Conservation (phyloP, 2,797 vertebrate species). For the Echeneis naucrates region DNA sequence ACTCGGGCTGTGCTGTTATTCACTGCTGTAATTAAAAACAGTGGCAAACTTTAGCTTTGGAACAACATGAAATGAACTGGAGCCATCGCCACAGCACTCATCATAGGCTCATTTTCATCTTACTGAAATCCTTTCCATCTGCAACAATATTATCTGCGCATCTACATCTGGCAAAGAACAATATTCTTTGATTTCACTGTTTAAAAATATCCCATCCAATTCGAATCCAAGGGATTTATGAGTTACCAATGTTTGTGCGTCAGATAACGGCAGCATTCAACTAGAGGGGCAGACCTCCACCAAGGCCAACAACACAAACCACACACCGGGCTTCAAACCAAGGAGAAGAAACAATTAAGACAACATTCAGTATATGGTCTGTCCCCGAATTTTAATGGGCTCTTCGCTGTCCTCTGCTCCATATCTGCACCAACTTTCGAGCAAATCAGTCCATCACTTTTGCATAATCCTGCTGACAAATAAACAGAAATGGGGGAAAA, state of each 20-base stretch:
- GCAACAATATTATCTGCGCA: constrained; percentile 1
- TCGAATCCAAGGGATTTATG: not conserved
- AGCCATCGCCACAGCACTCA: constrained; percentile 16
- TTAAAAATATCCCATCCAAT: not conserved
- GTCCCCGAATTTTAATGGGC: not conserved
- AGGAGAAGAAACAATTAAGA: not conserved
- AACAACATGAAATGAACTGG: not conserved
- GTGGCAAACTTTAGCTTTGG: not conserved
- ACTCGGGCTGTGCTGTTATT: not conserved
- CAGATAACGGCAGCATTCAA: not conserved
- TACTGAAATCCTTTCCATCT: constrained; percentile 30
- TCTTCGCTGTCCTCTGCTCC: not conserved
- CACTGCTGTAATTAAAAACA: not conserved
- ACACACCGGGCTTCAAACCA: not conserved
- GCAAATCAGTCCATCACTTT: not conserved
- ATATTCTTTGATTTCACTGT: too few relatives aligned
- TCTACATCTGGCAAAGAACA: not conserved
- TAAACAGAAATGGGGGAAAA: not conserved
- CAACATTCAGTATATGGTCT: not conserved
- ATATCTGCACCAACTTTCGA: not conserved
- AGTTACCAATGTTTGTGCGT: not conserved
- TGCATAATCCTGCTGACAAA: not conserved
- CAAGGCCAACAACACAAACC: not conserved
- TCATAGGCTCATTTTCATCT: constrained; percentile 37
- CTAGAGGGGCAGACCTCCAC: not conserved